Percentiles rank a stretch among this genome's conserved stretches.
Evolutionary conservation across 2,888 invertebrate species (phyloP).

Genomic region (Ochropleura leucogaster): DNA sequence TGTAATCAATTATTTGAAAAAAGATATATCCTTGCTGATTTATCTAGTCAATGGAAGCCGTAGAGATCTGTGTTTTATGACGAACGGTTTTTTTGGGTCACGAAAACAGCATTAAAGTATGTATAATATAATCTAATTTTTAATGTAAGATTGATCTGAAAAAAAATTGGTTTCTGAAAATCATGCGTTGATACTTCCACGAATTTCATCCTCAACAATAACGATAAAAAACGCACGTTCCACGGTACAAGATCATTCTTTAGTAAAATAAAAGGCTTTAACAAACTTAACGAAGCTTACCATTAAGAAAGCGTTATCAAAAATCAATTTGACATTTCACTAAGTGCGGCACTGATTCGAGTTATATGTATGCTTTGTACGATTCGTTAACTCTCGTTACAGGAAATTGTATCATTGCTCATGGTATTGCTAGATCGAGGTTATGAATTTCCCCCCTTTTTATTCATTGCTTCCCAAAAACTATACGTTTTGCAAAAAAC

Average conservation of each 20-base stretch:
- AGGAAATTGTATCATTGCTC: constrained; percentile 47
- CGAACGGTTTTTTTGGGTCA: not conserved
- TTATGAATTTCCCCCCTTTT: not conserved
- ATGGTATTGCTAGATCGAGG: not conserved
- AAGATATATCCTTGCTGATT: not conserved
- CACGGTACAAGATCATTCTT: constrained; percentile 6
- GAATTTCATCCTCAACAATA: not conserved
- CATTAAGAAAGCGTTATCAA: constrained; percentile 17
- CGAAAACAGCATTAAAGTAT: not conserved
- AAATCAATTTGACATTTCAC: constrained; percentile 43
- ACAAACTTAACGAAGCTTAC: constrained; percentile 30
- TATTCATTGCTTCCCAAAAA: not conserved
- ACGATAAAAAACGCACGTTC: not conserved
- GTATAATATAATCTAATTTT: not conserved
- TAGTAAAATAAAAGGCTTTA: constrained; percentile 26
- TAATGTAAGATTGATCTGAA: not conserved
- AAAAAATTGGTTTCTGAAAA: not conserved
- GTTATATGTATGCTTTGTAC: constrained; percentile 46
- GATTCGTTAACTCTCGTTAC: constrained; percentile 58
- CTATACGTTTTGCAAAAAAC: not conserved
- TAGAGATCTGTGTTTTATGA: not conserved
- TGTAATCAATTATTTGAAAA: not conserved
- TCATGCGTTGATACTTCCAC: not conserved
- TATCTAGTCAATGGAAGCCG: not conserved
- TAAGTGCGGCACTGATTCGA: constrained; percentile 57